Evolutionary conservation across 2,797 vertebrate genomes (phyloP).

Genomic region (Cuniculus paca): DNA sequence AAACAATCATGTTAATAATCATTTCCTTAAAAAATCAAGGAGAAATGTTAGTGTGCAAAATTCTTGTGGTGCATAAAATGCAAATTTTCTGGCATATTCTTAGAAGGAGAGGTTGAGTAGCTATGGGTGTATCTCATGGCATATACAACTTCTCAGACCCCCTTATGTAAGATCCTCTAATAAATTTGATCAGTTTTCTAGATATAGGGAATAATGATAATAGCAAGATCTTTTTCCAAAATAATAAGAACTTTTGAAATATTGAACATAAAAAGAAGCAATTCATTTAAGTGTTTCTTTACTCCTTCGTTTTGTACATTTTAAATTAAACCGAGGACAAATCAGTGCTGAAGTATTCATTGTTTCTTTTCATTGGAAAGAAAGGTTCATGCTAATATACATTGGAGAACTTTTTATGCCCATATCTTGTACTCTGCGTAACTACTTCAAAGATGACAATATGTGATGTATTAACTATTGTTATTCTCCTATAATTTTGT

Average conservation of each 20-base stretch:
- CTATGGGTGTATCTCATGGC: neutral
- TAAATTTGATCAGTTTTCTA: neutral
- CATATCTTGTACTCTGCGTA: too few relatives aligned
- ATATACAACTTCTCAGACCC: neutral
- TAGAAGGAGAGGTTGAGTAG: neutral
- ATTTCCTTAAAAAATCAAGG: neutral
- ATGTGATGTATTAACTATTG: too few relatives aligned
- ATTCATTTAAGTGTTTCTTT: neutral
- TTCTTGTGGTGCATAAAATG: neutral
- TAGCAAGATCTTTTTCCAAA: neutral
- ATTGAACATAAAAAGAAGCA: neutral
- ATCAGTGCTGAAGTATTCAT: neutral
- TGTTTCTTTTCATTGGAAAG: neutral
- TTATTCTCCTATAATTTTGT: too few relatives aligned
- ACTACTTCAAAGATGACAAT: too few relatives aligned
- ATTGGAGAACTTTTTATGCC: too few relatives aligned
- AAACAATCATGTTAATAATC: neutral
- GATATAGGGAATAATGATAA: conserved; percentile 20
- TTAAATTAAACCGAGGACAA: neutral
- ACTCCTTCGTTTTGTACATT: neutral
- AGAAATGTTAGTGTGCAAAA: neutral
- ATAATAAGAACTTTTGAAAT: neutral
- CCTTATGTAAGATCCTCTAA: neutral
- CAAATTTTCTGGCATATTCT: neutral
- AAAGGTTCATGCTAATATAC: too few relatives aligned